Percentiles rank a stretch among this genome's conserved stretches.
phyloP scores from a whole-genome alignment of 1,140 invertebrate species.

The Drosophila athabasca region DNA sequence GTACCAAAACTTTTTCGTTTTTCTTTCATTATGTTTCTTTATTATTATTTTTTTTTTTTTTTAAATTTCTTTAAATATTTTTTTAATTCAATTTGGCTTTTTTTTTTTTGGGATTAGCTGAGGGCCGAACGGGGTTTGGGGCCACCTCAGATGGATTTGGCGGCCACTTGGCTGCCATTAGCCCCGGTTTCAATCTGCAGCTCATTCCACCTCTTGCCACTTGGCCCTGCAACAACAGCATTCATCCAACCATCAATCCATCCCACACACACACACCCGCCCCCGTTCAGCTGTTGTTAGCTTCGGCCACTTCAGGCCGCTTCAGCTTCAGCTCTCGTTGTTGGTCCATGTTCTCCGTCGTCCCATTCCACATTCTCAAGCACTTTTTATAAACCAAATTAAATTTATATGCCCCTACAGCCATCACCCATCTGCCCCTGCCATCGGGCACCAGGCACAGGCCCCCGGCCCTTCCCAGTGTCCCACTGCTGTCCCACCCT shows the following conservation, averaged over 20 bases:
- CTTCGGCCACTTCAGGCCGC: slow-evolving; percentile 52
- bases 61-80: background rate
- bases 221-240: background rate
- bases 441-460: slow-evolving; percentile 1
- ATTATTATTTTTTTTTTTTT: slow-evolving; percentile 1
- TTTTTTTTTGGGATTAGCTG: slow-evolving; percentile 1
- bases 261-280: background rate
- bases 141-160: slow-evolving; percentile 11
- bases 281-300: slow-evolving; percentile 23
- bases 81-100: background rate
- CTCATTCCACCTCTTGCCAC: slow-evolving; percentile 10
- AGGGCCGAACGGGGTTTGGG: background rate
- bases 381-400: slow-evolving; percentile 79
- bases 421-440: background rate
- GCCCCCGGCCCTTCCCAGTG: background rate
- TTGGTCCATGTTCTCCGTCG: background rate
- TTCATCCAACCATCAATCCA: too few species aligned
- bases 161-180: slow-evolving; percentile 46
- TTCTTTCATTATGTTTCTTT: background rate
- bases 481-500: slow-evolving; percentile 15
- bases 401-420: slow-evolving; percentile 68
- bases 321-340: slow-evolving; percentile 35
- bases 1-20: slow-evolving; percentile 10
- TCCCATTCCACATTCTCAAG: slow-evolving; percentile 53
- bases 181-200: slow-evolving; percentile 3